A percentile compares a stretch with the other conserved stretches of the same genome.
Evolutionary conservation across 2,797 vertebrate species (phyloP).

Genomic region (Melanotaenia trifasciata): DNA sequence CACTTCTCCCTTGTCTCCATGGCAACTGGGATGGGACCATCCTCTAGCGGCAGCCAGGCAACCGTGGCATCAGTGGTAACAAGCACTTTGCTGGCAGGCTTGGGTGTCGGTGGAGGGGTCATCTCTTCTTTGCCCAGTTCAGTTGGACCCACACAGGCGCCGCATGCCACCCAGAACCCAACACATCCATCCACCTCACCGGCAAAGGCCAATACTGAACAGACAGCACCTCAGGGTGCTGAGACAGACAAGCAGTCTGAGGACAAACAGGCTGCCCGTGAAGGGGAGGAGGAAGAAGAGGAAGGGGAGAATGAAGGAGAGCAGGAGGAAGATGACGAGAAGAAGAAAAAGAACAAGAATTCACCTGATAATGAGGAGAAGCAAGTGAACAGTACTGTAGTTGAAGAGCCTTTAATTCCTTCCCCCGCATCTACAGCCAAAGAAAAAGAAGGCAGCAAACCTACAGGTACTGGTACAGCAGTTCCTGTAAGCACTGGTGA

Average conservation of each 20-base stretch:
- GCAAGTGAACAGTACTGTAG: conserved; percentile 62
- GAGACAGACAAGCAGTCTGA: conserved; percentile 81
- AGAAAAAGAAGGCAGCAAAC: conserved; percentile 73
- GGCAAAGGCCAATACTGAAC: conserved; percentile 83
- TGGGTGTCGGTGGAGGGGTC: conserved; percentile 93
- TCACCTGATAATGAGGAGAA: conserved; percentile 64
- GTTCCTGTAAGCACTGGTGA: conserved; percentile 41
- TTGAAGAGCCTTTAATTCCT: conserved; percentile 69
- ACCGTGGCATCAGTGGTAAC: conserved; percentile 97
- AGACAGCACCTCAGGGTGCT: conserved; percentile 73
- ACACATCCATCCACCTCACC: conserved; percentile 79
- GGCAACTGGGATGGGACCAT: conserved; percentile 96
- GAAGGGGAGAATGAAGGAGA: conserved; percentile 84
- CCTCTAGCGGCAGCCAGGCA: conserved; percentile 95
- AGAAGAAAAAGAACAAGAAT: conserved; percentile 86
- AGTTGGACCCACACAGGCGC: conserved; percentile 91
- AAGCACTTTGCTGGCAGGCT: conserved; percentile 94
- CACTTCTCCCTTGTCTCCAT: conserved; percentile 99
- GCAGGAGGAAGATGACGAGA: conserved; percentile 87
- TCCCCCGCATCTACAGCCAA: conserved; percentile 83
- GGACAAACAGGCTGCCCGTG: conserved; percentile 74
- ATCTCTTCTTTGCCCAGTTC: conserved; percentile 96
- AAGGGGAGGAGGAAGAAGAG: conserved; percentile 83
- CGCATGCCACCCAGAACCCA: conserved; percentile 74
- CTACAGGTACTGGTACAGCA: conserved; percentile 43